Evolutionary conservation across 2,888 invertebrate species (phyloP), one percentile per base, ranked within the genome.

Genomic region (Phragmatobia fuliginosa): DNA sequence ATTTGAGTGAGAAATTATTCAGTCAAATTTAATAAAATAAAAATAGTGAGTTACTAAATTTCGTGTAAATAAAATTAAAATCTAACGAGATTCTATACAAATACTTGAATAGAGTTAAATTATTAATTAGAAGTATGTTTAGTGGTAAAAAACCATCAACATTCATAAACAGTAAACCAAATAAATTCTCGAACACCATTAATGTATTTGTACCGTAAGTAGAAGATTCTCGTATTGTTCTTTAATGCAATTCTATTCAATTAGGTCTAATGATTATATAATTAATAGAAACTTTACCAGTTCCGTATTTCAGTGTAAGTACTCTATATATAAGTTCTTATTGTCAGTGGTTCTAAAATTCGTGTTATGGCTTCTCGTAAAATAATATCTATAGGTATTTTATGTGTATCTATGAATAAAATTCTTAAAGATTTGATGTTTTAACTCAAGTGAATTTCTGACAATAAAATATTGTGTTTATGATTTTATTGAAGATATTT

Each of bases 281-380:
- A 36, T 65, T 36, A 56, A 5, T 7, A 11, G 18, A 56, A 56
- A 28, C 16, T 28, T 65, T 52, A 49, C 33, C 33, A 32, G 18
- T 62, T 31, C 59, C 18, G n/a, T 8, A 7, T 32, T 62, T 75
- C 59, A 58, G 56, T 62, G 68, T 75, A 76, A 74, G 56, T 60
- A 69, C 71, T 63, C 72, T 76, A 72, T 78, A 80, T 78, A 74
- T 70, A 74, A 67, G 25, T 63, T 45, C 33, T 25, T 60, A 63
- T 68, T 67, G 62, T 62, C 28, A 10, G 58, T 41, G 56, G 18
- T 45, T 52, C 31, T 41, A 25, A 31, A 67, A 64, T 65, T 49
- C 69, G 61, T 68, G 67, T 56, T 63, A 68, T 59, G 62, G 65
- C 25, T 67, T 71, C 52, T 25, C 16, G 16, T 60, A 58, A 65